Evolutionary conservation across 2,888 invertebrate species (phyloP).

Genomic region (Lasioglossum figueresi): DNA sequence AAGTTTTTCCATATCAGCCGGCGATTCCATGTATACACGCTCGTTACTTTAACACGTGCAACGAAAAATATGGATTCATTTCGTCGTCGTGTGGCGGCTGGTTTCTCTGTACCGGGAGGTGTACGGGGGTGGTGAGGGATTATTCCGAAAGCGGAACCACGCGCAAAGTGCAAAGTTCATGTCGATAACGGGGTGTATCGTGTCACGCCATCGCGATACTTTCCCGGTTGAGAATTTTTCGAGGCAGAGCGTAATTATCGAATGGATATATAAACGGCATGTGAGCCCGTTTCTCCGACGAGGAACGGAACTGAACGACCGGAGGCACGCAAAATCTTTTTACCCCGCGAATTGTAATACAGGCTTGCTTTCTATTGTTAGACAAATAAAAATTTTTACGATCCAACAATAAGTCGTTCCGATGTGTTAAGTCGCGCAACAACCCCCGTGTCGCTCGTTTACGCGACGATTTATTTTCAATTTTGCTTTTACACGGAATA

Average conservation of each 20-base stretch:
- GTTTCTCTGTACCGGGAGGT: background rate
- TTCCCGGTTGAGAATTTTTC: slow-evolving; percentile 73
- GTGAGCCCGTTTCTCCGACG: slow-evolving; percentile 70
- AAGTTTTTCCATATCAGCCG: slow-evolving; percentile 44
- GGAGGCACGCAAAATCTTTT: slow-evolving; percentile 76
- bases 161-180: slow-evolving; percentile 76
- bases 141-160: slow-evolving; percentile 64
- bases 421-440: background rate
- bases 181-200: slow-evolving; percentile 82
- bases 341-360: slow-evolving; percentile 13
- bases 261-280: slow-evolving; percentile 76
- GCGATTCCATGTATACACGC: slow-evolving; percentile 28
- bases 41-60: slow-evolving; percentile 27
- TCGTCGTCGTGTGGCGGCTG: slow-evolving; percentile 27
- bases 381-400: background rate
- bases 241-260: slow-evolving; percentile 76
- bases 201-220: slow-evolving; percentile 78
- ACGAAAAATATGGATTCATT: slow-evolving; percentile 52
- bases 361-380: background rate
- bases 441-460: background rate
- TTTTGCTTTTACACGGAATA: background rate
- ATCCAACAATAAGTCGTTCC: background rate
- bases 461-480: background rate
- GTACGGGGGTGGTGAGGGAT: slow-evolving; percentile 38
- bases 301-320: slow-evolving; percentile 67